Conservation (phyloP, 1,140 invertebrate species). For the Drepana arcuata region DNA sequence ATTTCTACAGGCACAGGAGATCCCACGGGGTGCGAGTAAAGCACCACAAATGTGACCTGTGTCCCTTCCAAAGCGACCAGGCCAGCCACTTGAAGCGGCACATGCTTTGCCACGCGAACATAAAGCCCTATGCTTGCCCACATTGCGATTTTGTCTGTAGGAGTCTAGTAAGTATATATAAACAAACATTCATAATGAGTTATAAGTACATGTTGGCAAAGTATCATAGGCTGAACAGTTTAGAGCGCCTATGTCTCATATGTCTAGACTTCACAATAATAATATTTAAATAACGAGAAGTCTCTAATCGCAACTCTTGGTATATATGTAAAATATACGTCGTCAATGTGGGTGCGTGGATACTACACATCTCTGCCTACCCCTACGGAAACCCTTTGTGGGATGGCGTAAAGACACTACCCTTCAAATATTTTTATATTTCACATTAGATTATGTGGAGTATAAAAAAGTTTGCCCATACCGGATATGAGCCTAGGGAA, state of each 20-base stretch:
- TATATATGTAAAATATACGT: too few relatives aligned
- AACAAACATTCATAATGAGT: not conserved
- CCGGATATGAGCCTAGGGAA: too few relatives aligned
- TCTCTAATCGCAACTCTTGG: too few relatives aligned
- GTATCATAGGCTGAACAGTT: too few relatives aligned
- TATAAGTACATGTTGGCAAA: not conserved
- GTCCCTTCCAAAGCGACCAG: constrained; percentile 77
- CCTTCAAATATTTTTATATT: too few relatives aligned
- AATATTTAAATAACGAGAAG: too few relatives aligned
- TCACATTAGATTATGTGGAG: too few relatives aligned
- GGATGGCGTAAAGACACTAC: too few relatives aligned
- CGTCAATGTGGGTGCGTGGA: too few relatives aligned
- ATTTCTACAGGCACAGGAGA: constrained; percentile 73
- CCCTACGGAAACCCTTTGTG: too few relatives aligned
- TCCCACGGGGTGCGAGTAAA: constrained; percentile 71
- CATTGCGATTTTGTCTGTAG: constrained; percentile 86
- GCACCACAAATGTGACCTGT: constrained; percentile 76
- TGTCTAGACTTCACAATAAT: not conserved
- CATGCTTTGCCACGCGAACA: constrained; percentile 82
- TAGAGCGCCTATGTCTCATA: constrained; percentile 1
- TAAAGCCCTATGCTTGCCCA: constrained; percentile 89
- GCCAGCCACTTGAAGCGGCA: constrained; percentile 85
- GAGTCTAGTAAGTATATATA: constrained; percentile 67
- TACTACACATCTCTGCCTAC: too few relatives aligned
- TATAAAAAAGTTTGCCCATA: too few relatives aligned